Evolutionary conservation across 2,888 invertebrate genomes (phyloP).

Genomic region (Cistogaster globosa): DNA sequence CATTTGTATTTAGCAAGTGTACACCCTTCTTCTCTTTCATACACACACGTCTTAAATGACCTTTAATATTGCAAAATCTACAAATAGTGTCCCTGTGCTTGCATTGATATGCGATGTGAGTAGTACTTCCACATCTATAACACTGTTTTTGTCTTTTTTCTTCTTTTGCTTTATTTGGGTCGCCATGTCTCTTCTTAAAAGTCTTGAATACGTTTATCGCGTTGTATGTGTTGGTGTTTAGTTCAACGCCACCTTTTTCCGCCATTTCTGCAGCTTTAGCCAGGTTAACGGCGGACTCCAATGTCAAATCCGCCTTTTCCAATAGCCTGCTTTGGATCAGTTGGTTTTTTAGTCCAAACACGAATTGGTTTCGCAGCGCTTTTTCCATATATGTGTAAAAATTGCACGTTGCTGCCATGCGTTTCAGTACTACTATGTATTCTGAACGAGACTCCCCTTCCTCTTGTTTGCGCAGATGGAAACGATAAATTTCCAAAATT

Average conservation of each 20-base stretch:
- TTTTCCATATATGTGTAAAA: conserved; percentile 43
- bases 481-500: conserved; percentile 63
- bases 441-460: conserved; percentile 40
- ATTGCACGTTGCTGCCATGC: conserved; percentile 53
- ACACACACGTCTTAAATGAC: conserved; percentile 45
- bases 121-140: conserved; percentile 38
- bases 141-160: conserved; percentile 15
- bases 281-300: too few relatives aligned
- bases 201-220: conserved; percentile 24
- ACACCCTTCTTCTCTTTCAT: conserved; percentile 45
- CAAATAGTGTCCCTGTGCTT: conserved; percentile 58
- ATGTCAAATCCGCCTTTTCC: conserved; percentile 30
- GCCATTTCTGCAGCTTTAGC: too few relatives aligned
- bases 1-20: conserved; percentile 25
- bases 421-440: conserved; percentile 41
- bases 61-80: conserved; percentile 49
- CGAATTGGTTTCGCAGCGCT: conserved; percentile 50
- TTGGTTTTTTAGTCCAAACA: conserved; percentile 48
- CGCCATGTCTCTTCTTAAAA: not conserved
- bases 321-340: conserved; percentile 35
- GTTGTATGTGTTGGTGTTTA: conserved; percentile 49
- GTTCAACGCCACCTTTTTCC: too few relatives aligned
- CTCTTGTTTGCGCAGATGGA: conserved; percentile 61
- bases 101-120: conserved; percentile 49
- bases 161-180: not conserved